Base-by-base conservation (phyloP, 2,113 vertebrate species). In the Nestor notabilis region DNA sequence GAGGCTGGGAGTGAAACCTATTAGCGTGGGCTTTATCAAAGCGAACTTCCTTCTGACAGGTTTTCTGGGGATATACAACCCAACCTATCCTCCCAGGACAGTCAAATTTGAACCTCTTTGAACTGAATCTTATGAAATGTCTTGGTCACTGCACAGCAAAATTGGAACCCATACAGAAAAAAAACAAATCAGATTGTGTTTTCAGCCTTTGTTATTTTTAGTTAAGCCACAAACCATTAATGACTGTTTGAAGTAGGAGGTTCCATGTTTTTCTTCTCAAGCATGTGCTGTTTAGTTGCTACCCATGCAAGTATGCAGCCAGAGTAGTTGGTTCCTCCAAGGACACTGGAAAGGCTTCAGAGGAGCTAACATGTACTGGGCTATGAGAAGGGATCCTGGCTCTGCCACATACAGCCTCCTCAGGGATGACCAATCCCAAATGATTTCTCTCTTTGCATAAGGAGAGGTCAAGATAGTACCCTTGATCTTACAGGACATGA, bases 191-290 rank as follows among this genome's bases (percentile, higher is more conserved):
- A 33, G 29, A 37, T 60, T 80, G 18, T n/a, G 9, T 93, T 90
- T 94, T 79, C 79, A 94, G 66, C 13, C 53, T 35, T 28, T 78
- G 46, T 87, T 91, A 72, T 92, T 90, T 95, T 96, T 95, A 93
- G 53, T 88, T 83, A 94, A 83, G 50, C 85, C 75, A 83, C 82
- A 95, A 93, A 61, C 58, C 66, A 77, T 95, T 94, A 87, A 92
- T 83, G 85, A 21, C 37, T 83, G n/a, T 93, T 94, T 70, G 63
- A 91, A 95, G 46, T 58, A 85, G 21, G 14, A 27, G 23, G 27
- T 70, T 96, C 71, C 0, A 0, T 53, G 58, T 92, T 92, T 92
- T 93, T 23, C 21, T 81, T 4, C 75, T 88, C 46, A 35, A 69
- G 52, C 56, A n/a, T 52, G 43, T 87, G 60, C 89, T 82, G 17